Percentiles rank a stretch among this genome's conserved stretches.
Conservation (phyloP, 2,113 vertebrate species). For the Chionomys nivalis region DNA sequence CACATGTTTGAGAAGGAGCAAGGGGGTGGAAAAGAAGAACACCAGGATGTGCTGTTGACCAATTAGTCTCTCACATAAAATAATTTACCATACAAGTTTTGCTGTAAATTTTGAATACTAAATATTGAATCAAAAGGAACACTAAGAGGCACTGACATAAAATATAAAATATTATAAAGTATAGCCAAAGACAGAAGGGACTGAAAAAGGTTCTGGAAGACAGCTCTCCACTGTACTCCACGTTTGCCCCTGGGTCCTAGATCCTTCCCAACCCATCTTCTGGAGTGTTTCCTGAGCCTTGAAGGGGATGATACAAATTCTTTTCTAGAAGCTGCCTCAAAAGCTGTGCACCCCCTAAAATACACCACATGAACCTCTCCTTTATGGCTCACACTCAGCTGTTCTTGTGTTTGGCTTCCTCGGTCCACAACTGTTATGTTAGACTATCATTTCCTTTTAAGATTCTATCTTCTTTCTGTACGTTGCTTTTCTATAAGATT, state of each 20-base stretch:
- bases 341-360: neutral
- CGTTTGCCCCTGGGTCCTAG: neutral
- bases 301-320: neutral
- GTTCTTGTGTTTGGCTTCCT: neutral
- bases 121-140: conserved; percentile 6
- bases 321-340: neutral
- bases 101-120: conserved; percentile 22
- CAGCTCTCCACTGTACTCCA: neutral
- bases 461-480: conserved; percentile 20
- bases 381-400: neutral
- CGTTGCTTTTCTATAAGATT: neutral
- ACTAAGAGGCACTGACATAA: neutral
- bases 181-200: neutral
- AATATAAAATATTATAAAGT: conserved; percentile 28
- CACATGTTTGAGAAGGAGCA: neutral
- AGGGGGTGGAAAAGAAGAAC: neutral
- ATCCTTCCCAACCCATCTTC: neutral
- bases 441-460: conserved; percentile 25
- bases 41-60: neutral
- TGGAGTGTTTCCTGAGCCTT: neutral
- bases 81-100: neutral
- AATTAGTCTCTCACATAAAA: conserved; percentile 25
- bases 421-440: neutral
- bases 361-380: neutral
- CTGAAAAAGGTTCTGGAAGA: neutral